Evolutionary conservation across 2,113 vertebrate species (phyloP).

Genomic region (Mesocricetus auratus): DNA sequence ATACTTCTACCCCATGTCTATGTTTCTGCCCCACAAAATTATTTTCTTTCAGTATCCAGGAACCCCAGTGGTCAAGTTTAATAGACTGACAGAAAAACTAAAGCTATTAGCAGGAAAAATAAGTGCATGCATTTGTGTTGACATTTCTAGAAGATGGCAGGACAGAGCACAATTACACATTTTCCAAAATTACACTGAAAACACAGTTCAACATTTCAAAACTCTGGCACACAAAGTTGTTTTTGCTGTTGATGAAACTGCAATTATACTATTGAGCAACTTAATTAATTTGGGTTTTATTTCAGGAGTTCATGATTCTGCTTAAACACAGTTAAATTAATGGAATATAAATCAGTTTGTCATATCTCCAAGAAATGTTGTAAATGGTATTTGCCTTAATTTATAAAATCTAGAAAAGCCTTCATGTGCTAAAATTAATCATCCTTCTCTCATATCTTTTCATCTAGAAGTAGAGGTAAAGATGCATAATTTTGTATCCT

Average conservation of each 20-base stretch:
- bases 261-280: slow-evolving; percentile 78
- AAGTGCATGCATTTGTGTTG: not conserved
- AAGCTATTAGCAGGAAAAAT: not conserved
- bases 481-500: slow-evolving; percentile 61
- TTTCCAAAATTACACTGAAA: slow-evolving; percentile 70
- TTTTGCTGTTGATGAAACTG: slow-evolving; percentile 70
- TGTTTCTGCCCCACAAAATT: not conserved
- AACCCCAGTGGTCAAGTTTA: not conserved
- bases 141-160: slow-evolving; percentile 45
- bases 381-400: slow-evolving; percentile 80
- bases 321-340: slow-evolving; percentile 81
- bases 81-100: not conserved
- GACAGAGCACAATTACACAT: slow-evolving; percentile 34
- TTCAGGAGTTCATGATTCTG: slow-evolving; percentile 76
- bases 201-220: slow-evolving; percentile 69
- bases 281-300: slow-evolving; percentile 81
- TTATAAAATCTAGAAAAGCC: slow-evolving; percentile 79
- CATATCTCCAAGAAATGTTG: slow-evolving; percentile 83
- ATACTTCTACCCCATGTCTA: not conserved
- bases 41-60: not conserved
- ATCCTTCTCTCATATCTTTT: slow-evolving; percentile 68
- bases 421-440: slow-evolving; percentile 75
- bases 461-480: slow-evolving; percentile 73
- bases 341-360: slow-evolving; percentile 81
- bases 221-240: slow-evolving; percentile 61